Conservation (phyloP, 2,888 invertebrate genomes). For the Chrysotoxum bicinctum region DNA sequence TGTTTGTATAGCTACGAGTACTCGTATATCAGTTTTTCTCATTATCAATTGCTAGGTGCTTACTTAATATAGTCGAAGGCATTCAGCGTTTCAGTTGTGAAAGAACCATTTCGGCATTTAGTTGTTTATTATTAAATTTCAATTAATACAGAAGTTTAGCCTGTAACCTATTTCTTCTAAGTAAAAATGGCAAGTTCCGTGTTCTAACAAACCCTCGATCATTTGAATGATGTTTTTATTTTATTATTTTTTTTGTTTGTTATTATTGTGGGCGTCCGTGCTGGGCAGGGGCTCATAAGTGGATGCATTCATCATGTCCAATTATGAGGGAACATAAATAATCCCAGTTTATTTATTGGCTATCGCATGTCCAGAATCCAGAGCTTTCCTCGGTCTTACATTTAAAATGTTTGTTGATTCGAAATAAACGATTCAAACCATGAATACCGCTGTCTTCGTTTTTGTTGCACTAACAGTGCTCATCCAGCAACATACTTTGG, state of each 20-base stretch:
- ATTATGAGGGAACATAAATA: conserved; percentile 4
- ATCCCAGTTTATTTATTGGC: background rate
- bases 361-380: background rate
- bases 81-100: conserved; percentile 39
- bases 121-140: conserved; percentile 17
- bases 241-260: conserved; percentile 7
- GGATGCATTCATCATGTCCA: conserved; percentile 51
- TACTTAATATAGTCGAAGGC: conserved; percentile 33
- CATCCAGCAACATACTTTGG: conserved; percentile 14
- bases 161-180: background rate
- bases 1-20: no score
- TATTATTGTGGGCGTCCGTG: conserved; percentile 32
- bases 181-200: conserved; percentile 68
- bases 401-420: conserved; percentile 24
- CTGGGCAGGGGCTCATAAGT: conserved; percentile 30
- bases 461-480: conserved; percentile 21
- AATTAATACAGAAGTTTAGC: background rate
- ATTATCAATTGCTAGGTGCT: conserved; percentile 28
- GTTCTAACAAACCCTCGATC: background rate
- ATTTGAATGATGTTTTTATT: background rate
- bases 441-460: conserved; percentile 44
- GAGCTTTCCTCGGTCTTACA: conserved; percentile 53
- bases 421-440: conserved; percentile 33
- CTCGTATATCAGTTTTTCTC: background rate
- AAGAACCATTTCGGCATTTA: background rate